Percentiles rank a stretch among this genome's conserved stretches.
Evolutionary conservation across 2,113 vertebrate genomes (phyloP).

Genomic region (Ascaphus truei): DNA sequence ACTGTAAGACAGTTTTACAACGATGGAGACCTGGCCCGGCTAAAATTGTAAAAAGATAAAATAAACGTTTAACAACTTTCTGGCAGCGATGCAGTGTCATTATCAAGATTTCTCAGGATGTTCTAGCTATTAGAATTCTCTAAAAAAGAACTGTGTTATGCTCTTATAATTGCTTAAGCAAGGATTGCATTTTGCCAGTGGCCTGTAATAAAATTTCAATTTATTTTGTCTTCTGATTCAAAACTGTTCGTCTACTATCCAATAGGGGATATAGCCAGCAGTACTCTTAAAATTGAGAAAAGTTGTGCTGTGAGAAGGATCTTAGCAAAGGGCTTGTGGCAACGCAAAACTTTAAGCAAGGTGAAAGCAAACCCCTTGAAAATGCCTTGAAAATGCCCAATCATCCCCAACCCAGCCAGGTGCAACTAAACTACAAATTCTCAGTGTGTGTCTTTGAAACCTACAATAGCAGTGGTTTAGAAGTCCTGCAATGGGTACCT

Average conservation of each 20-base stretch:
- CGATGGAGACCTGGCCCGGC: background rate
- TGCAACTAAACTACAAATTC: background rate
- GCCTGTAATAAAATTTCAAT: conserved; percentile 35
- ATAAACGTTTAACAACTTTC: background rate
- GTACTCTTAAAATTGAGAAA: background rate
- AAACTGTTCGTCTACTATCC: background rate
- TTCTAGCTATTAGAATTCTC: conserved; percentile 2
- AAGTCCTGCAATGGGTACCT: background rate
- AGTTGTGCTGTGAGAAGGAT: background rate
- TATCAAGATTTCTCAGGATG: background rate
- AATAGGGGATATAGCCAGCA: background rate
- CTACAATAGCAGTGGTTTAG: background rate
- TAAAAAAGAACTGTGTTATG: conserved; percentile 9
- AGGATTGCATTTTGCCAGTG: conserved; percentile 32
- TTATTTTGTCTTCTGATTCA: conserved; percentile 33
- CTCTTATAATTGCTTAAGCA: conserved; percentile 33
- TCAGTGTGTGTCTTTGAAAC: too few relatives aligned
- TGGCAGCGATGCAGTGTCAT: background rate
- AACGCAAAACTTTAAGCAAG: background rate
- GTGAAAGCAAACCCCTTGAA: too few relatives aligned
- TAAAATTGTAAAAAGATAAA: background rate
- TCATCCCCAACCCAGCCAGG: background rate
- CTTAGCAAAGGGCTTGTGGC: background rate
- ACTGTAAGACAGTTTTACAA: background rate
- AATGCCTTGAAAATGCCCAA: background rate